Conservation (phyloP, 2,113 vertebrate species). For the Salvelinus fontinalis region DNA sequence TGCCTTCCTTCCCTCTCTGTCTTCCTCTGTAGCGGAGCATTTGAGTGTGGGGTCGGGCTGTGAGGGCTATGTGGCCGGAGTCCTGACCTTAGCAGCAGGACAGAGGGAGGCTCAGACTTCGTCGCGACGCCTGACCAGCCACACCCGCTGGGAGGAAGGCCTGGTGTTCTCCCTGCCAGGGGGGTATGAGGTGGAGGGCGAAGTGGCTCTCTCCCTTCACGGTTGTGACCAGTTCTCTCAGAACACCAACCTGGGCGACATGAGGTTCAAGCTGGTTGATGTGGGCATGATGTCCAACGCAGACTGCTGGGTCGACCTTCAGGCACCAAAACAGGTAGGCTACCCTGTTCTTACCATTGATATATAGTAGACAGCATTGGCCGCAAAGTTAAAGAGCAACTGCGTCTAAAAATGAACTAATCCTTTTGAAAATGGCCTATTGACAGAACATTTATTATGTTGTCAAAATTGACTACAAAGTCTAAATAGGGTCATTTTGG, state of each 20-base stretch:
- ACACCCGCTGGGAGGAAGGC: constrained; percentile 78
- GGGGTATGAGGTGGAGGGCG: constrained; percentile 69
- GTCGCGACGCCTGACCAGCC: constrained; percentile 72
- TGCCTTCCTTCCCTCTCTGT: constrained; percentile 9
- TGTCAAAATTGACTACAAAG: no score
- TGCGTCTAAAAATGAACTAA: no score
- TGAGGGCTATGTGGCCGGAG: constrained; percentile 81
- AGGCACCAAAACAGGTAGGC: constrained; percentile 79
- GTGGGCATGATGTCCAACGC: constrained; percentile 69
- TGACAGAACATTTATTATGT: no score
- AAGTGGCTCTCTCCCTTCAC: constrained; percentile 78
- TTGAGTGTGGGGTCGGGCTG: constrained; percentile 63
- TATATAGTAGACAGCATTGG: no score
- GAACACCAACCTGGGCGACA: constrained; percentile 78
- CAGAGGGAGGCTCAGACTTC: constrained; percentile 77
- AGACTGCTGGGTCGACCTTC: constrained; percentile 80
- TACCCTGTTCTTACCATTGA: constrained; percentile 7
- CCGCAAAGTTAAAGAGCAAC: no score
- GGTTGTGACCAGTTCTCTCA: constrained; percentile 87
- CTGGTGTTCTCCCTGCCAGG: constrained; percentile 71
- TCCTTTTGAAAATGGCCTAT: no score
- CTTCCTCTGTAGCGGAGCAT: constrained; percentile 69
- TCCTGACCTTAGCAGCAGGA: constrained; percentile 62
- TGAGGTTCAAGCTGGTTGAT: constrained; percentile 77
- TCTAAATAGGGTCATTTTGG: no score